phyloP scores from a whole-genome alignment of 2,888 invertebrate genomes.

The Sylvicola cinctus region DNA sequence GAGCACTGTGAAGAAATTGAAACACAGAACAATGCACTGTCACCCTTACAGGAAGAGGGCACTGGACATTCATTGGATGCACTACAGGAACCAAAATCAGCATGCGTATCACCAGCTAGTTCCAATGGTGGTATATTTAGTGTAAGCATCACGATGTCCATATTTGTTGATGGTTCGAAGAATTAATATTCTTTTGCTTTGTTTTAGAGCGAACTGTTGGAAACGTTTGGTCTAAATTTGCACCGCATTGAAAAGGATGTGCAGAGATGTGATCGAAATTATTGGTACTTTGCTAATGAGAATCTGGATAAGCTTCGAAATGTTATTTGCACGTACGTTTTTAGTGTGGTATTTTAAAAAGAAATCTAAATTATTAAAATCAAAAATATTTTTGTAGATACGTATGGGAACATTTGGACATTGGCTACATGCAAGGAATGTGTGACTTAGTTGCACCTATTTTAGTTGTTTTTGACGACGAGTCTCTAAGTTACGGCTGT shows the following conservation, averaged over 20 bases:
- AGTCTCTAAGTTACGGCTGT: slow-evolving; percentile 75
- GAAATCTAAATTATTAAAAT: not conserved
- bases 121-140: slow-evolving; percentile 82
- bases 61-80: slow-evolving; percentile 13
- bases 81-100: slow-evolving; percentile 30
- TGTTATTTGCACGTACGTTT: slow-evolving; percentile 83
- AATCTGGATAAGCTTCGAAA: slow-evolving; percentile 84
- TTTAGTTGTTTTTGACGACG: slow-evolving; percentile 80
- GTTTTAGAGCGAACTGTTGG: slow-evolving; percentile 60
- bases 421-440: slow-evolving; percentile 96
- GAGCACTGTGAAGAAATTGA: slow-evolving; percentile 27
- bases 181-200: too few species aligned
- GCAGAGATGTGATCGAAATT: slow-evolving; percentile 84
- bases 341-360: slow-evolving; percentile 2
- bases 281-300: slow-evolving; percentile 74
- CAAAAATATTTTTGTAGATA: slow-evolving; percentile 36
- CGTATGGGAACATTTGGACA: slow-evolving; percentile 87
- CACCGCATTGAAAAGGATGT: slow-evolving; percentile 95
- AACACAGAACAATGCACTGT: slow-evolving; percentile 29
- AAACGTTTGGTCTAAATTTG: slow-evolving; percentile 67
- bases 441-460: slow-evolving; percentile 88
- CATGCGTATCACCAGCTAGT: slow-evolving; percentile 69
- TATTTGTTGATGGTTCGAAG: not conserved
- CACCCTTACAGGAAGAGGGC: slow-evolving; percentile 36
- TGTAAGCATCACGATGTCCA: slow-evolving; percentile 31